phyloP scores from a whole-genome alignment of 1,140 invertebrate genomes.

The Papilio polyxenes region DNA sequence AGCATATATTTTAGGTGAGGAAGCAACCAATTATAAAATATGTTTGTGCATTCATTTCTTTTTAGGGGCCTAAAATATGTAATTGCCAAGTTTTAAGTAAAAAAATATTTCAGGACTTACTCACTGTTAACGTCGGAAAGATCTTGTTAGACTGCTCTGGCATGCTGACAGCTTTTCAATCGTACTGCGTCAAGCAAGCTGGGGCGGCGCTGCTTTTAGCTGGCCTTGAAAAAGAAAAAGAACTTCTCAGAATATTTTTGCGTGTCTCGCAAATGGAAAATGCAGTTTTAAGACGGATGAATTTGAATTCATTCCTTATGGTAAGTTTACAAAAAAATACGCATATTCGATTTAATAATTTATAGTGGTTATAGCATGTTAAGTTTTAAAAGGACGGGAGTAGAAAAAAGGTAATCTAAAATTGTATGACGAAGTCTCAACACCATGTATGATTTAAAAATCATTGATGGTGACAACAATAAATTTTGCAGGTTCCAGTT shows the following conservation, averaged over 20 bases:
- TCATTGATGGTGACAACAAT: conserved; percentile 31
- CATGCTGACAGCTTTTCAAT: conserved; percentile 97
- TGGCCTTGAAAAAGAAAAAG: conserved; percentile 97
- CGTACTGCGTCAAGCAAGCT: conserved; percentile 95
- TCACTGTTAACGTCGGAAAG: conserved; percentile 94
- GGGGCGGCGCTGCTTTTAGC: conserved; percentile 93
- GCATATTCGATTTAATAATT: not conserved
- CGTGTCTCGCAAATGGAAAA: conserved; percentile 98
- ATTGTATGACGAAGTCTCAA: no score
- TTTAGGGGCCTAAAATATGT: not conserved
- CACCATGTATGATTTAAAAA: not conserved
- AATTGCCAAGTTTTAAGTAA: conserved; percentile 35
- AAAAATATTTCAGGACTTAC: conserved; percentile 84
- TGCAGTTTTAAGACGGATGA: conserved; percentile 94
- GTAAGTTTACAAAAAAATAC: conserved; percentile 77
- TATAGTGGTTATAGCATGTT: not conserved
- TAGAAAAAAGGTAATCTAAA: no score
- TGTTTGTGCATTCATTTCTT: no score
- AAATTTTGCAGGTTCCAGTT: conserved; percentile 86
- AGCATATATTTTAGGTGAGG: no score
- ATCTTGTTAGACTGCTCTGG: conserved; percentile 94
- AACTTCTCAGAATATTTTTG: conserved; percentile 95
- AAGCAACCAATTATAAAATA: no score
- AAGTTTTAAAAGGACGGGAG: no score
- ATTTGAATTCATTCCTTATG: conserved; percentile 98